Evolutionary conservation across 2,888 invertebrate genomes (phyloP).

Genomic region (Sabellastarte sp.): DNA sequence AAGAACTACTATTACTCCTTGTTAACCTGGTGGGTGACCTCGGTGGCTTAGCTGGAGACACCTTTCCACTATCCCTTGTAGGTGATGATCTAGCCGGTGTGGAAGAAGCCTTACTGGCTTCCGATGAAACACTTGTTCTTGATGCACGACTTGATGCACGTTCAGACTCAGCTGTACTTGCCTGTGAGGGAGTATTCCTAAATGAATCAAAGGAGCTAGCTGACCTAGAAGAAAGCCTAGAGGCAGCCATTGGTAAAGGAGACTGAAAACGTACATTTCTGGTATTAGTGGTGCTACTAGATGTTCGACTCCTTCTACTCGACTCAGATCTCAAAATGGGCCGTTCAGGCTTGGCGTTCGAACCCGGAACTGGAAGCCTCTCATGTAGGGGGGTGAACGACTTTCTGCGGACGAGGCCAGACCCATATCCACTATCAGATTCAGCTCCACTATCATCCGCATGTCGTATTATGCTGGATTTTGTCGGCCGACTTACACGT

Average conservation of each 20-base stretch:
- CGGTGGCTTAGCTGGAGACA: neutral
- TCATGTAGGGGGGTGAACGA: no score
- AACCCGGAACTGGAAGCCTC: neutral
- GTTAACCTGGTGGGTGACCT: neutral
- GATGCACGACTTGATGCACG: neutral
- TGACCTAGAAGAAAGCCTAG: neutral
- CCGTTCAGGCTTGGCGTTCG: neutral
- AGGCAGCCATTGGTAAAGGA: neutral
- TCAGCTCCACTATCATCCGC: neutral
- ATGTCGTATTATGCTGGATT: neutral
- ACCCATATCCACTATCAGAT: neutral
- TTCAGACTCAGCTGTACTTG: neutral
- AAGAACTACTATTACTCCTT: neutral
- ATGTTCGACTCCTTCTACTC: neutral
- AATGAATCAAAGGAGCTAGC: neutral
- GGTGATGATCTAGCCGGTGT: neutral
- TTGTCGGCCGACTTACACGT: neutral
- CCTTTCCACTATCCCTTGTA: neutral
- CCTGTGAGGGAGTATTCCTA: neutral
- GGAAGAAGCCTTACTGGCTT: neutral
- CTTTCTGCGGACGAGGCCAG: neutral
- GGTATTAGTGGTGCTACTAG: neutral
- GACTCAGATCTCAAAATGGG: neutral
- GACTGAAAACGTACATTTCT: neutral
- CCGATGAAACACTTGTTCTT: neutral